Conservation (phyloP, 2,888 invertebrate species). For the Enchytraeus crypticus region DNA sequence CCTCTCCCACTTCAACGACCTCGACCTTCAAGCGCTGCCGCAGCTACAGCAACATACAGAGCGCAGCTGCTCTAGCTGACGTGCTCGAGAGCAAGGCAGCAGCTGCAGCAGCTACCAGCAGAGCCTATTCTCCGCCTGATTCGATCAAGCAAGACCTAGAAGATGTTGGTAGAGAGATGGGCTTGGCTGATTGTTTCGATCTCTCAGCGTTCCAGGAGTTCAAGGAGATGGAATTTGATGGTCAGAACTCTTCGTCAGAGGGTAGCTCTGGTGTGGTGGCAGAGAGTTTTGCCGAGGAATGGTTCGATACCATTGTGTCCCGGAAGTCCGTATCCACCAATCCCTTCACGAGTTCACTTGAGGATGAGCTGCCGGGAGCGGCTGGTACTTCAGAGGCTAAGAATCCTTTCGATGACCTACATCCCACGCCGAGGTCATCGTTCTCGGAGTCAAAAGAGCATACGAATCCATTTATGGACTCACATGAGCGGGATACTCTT, state of each 20-base stretch:
- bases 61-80: neutral
- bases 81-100: neutral
- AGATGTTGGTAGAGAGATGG: neutral
- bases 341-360: too few species aligned
- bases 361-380: too few species aligned
- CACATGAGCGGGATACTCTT: too few species aligned
- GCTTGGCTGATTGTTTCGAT: neutral
- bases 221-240: neutral
- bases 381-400: too few species aligned
- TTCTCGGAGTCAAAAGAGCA: too few species aligned
- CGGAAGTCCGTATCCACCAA: neutral
- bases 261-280: neutral
- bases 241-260: neutral
- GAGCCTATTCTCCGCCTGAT: neutral
- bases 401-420: too few species aligned
- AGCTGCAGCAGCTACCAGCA: neutral
- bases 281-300: neutral
- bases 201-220: neutral
- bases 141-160: neutral
- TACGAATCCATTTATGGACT: too few species aligned
- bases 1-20: constrained; percentile 1
- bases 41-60: constrained; percentile 17
- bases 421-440: too few species aligned
- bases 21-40: constrained; percentile 13
- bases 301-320: neutral